Evolutionary conservation across 2,888 invertebrate species (phyloP).

Genomic region (Fragum whitleyi): DNA sequence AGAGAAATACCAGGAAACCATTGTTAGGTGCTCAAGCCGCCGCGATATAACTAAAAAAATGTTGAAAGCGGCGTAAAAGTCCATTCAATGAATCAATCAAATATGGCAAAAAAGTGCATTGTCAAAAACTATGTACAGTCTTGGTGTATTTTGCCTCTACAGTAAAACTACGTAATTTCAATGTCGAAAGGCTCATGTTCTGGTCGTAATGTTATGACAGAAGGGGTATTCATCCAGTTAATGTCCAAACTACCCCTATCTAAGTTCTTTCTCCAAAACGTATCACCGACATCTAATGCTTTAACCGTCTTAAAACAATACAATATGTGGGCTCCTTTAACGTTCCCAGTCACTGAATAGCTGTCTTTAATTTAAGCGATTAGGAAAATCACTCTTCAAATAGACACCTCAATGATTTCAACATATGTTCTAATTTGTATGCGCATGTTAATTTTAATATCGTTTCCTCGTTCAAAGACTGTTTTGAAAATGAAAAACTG

Average conservation of each 20-base stretch:
- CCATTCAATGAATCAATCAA: too few relatives aligned
- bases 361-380: slow-evolving; percentile 51
- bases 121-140: too few relatives aligned
- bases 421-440: slow-evolving; percentile 67
- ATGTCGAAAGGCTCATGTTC: neutral
- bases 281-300: slow-evolving; percentile 11
- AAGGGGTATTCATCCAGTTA: slow-evolving; percentile 62
- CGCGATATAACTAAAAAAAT: too few relatives aligned
- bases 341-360: slow-evolving; percentile 2
- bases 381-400: slow-evolving; percentile 42
- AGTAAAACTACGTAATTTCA: too few relatives aligned
- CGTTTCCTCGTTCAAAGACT: slow-evolving; percentile 37
- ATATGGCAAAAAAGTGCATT: too few relatives aligned
- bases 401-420: slow-evolving; percentile 52
- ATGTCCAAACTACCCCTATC: slow-evolving; percentile 52
- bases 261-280: slow-evolving; percentile 14
- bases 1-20: too few relatives aligned
- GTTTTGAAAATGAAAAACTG: slow-evolving; percentile 27
- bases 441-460: slow-evolving; percentile 64
- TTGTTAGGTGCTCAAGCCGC: too few relatives aligned
- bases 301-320: slow-evolving; percentile 48
- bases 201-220: neutral
- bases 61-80: too few relatives aligned
- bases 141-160: too few relatives aligned
- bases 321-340: slow-evolving; percentile 50